A percentile compares a stretch with the other conserved stretches of the same genome.
phyloP scores from a whole-genome alignment of 2,113 vertebrate genomes.

The Pygoscelis adeliae region DNA sequence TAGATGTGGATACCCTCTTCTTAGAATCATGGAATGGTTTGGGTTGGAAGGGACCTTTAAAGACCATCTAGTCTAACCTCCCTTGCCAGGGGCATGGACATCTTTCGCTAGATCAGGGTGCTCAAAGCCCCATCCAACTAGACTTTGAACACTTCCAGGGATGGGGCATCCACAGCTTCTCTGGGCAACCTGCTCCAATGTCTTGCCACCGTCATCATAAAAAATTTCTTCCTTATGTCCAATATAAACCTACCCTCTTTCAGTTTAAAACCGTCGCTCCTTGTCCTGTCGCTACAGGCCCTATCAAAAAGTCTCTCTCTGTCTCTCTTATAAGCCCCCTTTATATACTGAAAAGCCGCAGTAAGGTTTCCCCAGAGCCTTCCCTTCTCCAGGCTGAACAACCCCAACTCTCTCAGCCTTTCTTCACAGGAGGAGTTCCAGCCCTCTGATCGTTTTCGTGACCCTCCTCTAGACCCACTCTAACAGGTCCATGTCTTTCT shows the following conservation, averaged over 20 bases:
- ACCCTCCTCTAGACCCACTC: not conserved
- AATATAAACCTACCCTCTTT: not conserved
- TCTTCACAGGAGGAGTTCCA: not conserved
- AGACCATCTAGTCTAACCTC: not conserved
- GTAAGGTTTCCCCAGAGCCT: not conserved
- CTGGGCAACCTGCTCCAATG: not conserved
- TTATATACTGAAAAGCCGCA: accelerated
- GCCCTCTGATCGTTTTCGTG: accelerated
- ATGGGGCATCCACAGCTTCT: not conserved
- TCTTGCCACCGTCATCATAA: not conserved
- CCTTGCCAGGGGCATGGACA: not conserved
- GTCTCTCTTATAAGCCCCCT: not conserved
- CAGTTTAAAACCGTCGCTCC: not conserved
- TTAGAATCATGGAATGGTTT: not conserved
- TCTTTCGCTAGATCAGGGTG: not conserved
- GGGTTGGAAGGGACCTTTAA: not conserved
- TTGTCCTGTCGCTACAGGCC: not conserved
- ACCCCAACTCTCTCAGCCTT: not conserved
- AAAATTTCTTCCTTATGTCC: not conserved
- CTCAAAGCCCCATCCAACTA: accelerated
- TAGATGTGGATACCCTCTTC: not conserved
- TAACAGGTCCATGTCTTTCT: too few relatives aligned
- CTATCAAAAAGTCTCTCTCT: not conserved
- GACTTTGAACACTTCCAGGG: not conserved
- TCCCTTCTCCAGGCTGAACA: not conserved